These are phyloP conservation scores for Acrocyrtus sp. DNA, from an alignment of 2,888 invertebrate species.

Conservation along the genomic window DNA sequence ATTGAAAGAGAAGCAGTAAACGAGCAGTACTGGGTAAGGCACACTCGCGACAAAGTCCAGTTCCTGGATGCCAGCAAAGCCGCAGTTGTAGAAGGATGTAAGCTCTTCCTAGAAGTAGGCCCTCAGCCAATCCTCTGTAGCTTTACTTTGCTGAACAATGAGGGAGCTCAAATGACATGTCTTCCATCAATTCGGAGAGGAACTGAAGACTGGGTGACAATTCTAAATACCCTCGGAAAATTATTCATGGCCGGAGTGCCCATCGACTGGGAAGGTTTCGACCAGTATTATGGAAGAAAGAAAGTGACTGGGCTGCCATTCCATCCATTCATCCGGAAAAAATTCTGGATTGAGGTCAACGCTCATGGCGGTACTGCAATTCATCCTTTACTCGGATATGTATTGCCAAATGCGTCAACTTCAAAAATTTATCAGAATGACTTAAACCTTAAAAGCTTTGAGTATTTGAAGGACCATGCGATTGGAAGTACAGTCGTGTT, in stretches of 20 bases:
- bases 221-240: slow-evolving; percentile 33
- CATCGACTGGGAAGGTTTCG: slow-evolving; percentile 41
- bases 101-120: slow-evolving; percentile 41
- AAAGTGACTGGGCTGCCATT: slow-evolving; percentile 18
- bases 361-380: slow-evolving; percentile 1
- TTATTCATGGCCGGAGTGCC: slow-evolving; percentile 25
- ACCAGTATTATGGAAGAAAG: slow-evolving; percentile 18
- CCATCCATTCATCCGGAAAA: slow-evolving; percentile 44
- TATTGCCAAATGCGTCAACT: slow-evolving; percentile 28
- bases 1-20: slow-evolving; percentile 18
- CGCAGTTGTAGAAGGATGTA: slow-evolving; percentile 24
- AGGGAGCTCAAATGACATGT: slow-evolving; percentile 21
- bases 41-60: slow-evolving; percentile 43
- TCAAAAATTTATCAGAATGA: slow-evolving; percentile 31
- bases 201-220: slow-evolving; percentile 23
- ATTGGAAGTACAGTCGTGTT: slow-evolving; percentile 35
- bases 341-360: slow-evolving; percentile 26
- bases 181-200: slow-evolving; percentile 36
- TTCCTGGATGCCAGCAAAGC: slow-evolving; percentile 39
- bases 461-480: slow-evolving; percentile 44
- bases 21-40: slow-evolving; percentile 41
- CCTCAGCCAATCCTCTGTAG: slow-evolving; percentile 47
- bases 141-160: slow-evolving; percentile 35
- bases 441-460: slow-evolving; percentile 14
- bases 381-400: slow-evolving; percentile 47